These are phyloP conservation scores for Ochropleura plecta DNA, from an alignment of 2,888 invertebrate species.

Conservation along the genomic window DNA sequence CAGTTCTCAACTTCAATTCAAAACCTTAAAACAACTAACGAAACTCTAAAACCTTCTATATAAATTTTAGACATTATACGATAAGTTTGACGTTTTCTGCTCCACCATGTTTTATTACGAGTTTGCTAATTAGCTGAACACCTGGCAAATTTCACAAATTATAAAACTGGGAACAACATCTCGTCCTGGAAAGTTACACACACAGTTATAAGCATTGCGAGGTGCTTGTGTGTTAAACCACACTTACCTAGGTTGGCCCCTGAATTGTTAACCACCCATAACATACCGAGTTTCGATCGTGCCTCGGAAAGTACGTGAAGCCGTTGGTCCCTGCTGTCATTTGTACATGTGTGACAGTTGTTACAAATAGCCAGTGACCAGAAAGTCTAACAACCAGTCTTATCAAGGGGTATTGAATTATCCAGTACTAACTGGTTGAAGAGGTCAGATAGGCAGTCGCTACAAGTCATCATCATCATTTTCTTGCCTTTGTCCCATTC, in stretches of 20 bases:
- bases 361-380: neutral
- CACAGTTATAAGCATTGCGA: no score
- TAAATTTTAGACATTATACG: slow-evolving; percentile 3
- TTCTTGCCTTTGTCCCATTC: no score
- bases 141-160: slow-evolving; percentile 21
- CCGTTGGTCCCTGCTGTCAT: neutral
- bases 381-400: no score
- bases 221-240: neutral
- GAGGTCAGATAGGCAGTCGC: neutral
- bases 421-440: neutral
- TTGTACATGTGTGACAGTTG: neutral
- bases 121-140: slow-evolving; percentile 14
- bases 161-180: neutral
- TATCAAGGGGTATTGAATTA: neutral
- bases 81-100: slow-evolving; percentile 1
- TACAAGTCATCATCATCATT: no score
- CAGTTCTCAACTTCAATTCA: neutral
- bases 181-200: neutral
- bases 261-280: neutral
- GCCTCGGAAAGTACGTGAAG: neutral
- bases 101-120: slow-evolving; percentile 7
- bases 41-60: slow-evolving; percentile 11
- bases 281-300: neutral
- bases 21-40: slow-evolving; percentile 7
- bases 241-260: neutral